A percentile compares a stretch with the other conserved stretches of the same genome.
phyloP scores from a whole-genome alignment of 2,113 vertebrate genomes.

The Cebidichthys violaceus region DNA sequence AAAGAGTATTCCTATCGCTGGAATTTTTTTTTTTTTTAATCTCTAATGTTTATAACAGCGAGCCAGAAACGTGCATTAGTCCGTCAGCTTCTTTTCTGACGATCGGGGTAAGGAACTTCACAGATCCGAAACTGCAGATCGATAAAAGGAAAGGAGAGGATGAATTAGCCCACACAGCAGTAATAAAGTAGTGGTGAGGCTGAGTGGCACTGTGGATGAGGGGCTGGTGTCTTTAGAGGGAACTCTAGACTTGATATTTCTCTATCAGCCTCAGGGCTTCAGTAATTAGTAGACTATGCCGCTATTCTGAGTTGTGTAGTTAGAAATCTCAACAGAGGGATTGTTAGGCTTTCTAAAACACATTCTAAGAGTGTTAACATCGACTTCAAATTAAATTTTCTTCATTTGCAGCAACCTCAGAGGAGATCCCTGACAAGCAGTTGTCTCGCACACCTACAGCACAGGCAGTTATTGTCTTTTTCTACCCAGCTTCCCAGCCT shows the following conservation, averaged over 20 bases:
- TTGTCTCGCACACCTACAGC: constrained; percentile 16
- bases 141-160: background rate
- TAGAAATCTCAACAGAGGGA: background rate
- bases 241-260: constrained; percentile 14
- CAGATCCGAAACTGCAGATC: background rate
- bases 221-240: background rate
- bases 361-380: background rate
- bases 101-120: background rate
- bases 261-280: background rate
- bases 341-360: background rate
- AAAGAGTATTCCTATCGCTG: constrained; percentile 24
- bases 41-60: constrained; percentile 24
- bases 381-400: no score
- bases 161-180: background rate
- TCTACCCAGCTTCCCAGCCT: constrained; percentile 33
- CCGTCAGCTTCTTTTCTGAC: constrained; percentile 31
- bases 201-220: background rate
- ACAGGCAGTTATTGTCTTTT: constrained; percentile 36
- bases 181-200: constrained; percentile 6
- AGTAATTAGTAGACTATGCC: background rate
- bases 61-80: constrained; percentile 30
- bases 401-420: no score
- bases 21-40: constrained; percentile 18
- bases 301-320: background rate
- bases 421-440: background rate